These are phyloP conservation scores for Nomada lathburiana DNA, from an alignment of 2,888 invertebrate species.

Conservation along the genomic window DNA sequence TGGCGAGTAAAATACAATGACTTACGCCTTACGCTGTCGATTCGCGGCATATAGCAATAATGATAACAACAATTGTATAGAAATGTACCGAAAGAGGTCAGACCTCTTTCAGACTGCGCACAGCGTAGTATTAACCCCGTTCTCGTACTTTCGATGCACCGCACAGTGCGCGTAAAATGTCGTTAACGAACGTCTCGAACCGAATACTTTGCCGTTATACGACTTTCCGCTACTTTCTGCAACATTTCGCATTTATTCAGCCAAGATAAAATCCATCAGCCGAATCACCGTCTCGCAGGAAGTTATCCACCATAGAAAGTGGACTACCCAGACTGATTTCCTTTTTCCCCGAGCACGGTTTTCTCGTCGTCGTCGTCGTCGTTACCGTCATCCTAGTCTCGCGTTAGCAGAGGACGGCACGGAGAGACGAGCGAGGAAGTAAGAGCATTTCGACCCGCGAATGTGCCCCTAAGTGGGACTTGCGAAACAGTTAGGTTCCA, in stretches of 20 bases:
- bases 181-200: no score
- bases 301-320: background rate
- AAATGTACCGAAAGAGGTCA: no score
- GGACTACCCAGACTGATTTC: background rate
- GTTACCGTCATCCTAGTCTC: slow-evolving; percentile 22
- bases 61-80: no score
- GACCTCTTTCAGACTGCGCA: no score
- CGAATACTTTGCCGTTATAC: no score
- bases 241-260: slow-evolving; percentile 34
- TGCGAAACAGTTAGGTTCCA: slow-evolving; percentile 71
- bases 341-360: background rate
- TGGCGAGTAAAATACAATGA: background rate
- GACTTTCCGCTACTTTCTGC: no score
- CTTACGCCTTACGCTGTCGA: background rate
- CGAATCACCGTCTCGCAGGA: slow-evolving; percentile 10
- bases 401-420: slow-evolving; percentile 19
- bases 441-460: slow-evolving; percentile 58
- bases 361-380: slow-evolving; percentile 11
- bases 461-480: slow-evolving; percentile 55
- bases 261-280: slow-evolving; percentile 18
- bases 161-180: no score
- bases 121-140: no score
- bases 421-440: slow-evolving; percentile 46
- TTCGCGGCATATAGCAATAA: no score
- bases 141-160: no score